Evolutionary conservation across 2,113 vertebrate species (phyloP), one percentile per base, ranked within the genome.

Genomic region (Ceyx cyanopectus): DNA sequence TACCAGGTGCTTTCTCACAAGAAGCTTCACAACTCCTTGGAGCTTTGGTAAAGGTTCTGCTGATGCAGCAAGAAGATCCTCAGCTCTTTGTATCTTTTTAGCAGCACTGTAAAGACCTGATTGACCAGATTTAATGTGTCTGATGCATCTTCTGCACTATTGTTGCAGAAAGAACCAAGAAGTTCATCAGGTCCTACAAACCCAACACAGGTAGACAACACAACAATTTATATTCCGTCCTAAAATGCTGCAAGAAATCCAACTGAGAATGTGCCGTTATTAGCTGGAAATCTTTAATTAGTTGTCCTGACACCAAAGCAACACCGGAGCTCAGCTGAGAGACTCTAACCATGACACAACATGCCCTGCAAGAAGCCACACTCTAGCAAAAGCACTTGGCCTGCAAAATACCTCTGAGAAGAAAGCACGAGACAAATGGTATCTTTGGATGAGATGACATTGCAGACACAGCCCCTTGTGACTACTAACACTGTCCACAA

Each of bases 181-280:
- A 75, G 37, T 18, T n/a, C 30, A 24, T 67, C 32, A 37, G 24
- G 29, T 41, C 51, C 41, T 75, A 43, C 32, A 65, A 69, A 69
- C 45, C 8, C 32, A 65, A 30, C 14, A 53, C 18, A 56, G 22
- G 23, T 22, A 53, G 68, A 50, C 46, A 78, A 73, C 20, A 54
- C 0, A 0, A 5, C 1, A 1, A 65, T 70, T 65, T 40, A 58
- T 17, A 29, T 60, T 65, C 46, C 26, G 22, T 50, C 14, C 29
- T 69, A 68, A 76, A 41, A 74, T 6, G 8, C 51, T 37, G 30
- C 4, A 12, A 79, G 74, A 80, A 84, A 68, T 61, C 23, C 62
- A 79, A 48, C 16, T 1, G 3, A 46, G 13, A 4, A 12, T 61
- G 66, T 60, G 22, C 20, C 66, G 23, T 9, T 37, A 69, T 46